Percentiles rank a stretch among this genome's conserved stretches.
Evolutionary conservation across 2,888 invertebrate species (phyloP).

Genomic region (Andrena haemorrhoa): DNA sequence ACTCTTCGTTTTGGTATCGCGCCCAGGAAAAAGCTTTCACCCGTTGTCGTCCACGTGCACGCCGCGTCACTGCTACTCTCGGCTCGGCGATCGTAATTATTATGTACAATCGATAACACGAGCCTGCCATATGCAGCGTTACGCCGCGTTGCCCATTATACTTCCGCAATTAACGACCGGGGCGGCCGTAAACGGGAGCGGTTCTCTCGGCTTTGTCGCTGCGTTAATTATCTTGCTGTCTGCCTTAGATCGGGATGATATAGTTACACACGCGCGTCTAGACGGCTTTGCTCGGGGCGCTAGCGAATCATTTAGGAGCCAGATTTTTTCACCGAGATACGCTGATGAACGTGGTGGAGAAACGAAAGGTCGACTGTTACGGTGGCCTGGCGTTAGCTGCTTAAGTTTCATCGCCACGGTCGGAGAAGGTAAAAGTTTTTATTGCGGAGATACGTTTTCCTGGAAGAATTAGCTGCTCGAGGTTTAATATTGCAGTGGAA

Average conservation of each 20-base stretch:
- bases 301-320: conserved; percentile 2
- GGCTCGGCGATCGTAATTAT: conserved; percentile 35
- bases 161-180: conserved; percentile 50
- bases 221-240: conserved; percentile 32
- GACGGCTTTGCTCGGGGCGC: not conserved
- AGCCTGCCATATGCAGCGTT: conserved; percentile 28
- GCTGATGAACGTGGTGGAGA: not conserved
- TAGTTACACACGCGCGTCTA: conserved; percentile 3
- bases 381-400: not conserved
- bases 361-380: not conserved
- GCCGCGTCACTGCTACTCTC: conserved; percentile 1
- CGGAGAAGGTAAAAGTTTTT: no score
- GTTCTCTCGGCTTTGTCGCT: conserved; percentile 4
- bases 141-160: conserved; percentile 39
- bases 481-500: not conserved
- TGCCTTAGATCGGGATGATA: conserved; percentile 10
- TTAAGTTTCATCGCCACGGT: no score
- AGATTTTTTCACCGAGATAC: conserved; percentile 1
- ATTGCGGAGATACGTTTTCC: no score
- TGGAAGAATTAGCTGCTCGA: not conserved
- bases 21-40: conserved; percentile 40
- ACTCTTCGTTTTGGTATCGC: conserved; percentile 1
- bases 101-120: conserved; percentile 28
- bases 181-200: conserved; percentile 5
- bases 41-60: conserved; percentile 15